Evolutionary conservation across 2,888 invertebrate genomes (phyloP).

Genomic region (Caenorhabditis parvicauda): DNA sequence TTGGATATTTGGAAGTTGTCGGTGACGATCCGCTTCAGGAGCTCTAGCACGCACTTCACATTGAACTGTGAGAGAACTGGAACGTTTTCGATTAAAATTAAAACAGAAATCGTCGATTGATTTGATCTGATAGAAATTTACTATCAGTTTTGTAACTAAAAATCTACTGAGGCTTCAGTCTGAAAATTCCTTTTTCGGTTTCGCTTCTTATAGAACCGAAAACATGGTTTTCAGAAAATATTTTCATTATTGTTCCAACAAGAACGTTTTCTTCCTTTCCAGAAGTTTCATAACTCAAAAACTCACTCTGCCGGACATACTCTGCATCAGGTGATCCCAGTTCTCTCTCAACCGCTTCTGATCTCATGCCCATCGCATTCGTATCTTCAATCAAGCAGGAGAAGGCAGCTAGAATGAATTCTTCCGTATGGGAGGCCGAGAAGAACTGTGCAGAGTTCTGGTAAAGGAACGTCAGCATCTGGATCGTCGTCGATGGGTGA

Average conservation of each 20-base stretch:
- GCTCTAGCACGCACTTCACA: constrained; percentile 77
- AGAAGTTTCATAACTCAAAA: too few species aligned
- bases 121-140: too few species aligned
- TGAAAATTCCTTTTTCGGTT: neutral
- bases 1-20: constrained; percentile 79
- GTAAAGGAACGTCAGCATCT: constrained; percentile 90
- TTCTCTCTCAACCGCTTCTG: constrained; percentile 28
- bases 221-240: neutral
- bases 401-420: constrained; percentile 51
- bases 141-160: too few species aligned
- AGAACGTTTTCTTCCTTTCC: neutral
- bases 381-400: constrained; percentile 39
- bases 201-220: too few species aligned
- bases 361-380: constrained; percentile 33
- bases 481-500: constrained; percentile 63
- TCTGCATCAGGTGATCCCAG: constrained; percentile 24
- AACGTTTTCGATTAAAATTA: too few species aligned
- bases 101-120: too few species aligned
- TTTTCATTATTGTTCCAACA: neutral
- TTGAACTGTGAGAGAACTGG: constrained; percentile 30
- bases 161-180: neutral
- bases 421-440: constrained; percentile 37
- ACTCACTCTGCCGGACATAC: constrained; percentile 19
- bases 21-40: constrained; percentile 85
- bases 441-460: constrained; percentile 76